These are phyloP conservation scores for Tanypteryx hageni DNA, from an alignment of 2,888 invertebrate species.

Conservation along the genomic window DNA sequence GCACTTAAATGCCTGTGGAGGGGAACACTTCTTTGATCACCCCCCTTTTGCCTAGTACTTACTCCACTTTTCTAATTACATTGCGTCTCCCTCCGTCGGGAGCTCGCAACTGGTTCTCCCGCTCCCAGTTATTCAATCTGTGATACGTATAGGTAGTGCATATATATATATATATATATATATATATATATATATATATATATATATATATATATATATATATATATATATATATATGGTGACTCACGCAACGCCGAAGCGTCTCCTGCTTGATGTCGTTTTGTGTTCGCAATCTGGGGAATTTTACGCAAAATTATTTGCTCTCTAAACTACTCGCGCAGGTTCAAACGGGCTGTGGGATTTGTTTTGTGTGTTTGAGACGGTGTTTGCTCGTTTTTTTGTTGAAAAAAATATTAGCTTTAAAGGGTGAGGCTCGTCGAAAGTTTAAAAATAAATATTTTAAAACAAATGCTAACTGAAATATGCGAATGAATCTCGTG, in stretches of 20 bases:
- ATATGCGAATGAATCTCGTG: background rate
- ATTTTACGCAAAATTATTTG: conserved; percentile 53
- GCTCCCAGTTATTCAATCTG: conserved; percentile 43
- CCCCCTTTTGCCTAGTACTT: background rate
- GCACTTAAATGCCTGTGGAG: background rate
- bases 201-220: conserved; percentile 49
- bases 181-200: conserved; percentile 39
- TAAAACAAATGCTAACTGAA: background rate
- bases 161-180: background rate
- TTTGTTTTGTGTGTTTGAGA: conserved; percentile 19
- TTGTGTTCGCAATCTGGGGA: conserved; percentile 32
- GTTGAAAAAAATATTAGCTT: background rate
- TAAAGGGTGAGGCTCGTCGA: background rate
- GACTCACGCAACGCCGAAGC: conserved; percentile 38
- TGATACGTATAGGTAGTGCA: conserved; percentile 18
- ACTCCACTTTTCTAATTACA: conserved; percentile 32
- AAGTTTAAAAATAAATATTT: background rate
- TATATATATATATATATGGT: conserved; percentile 47
- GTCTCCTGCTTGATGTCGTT: background rate
- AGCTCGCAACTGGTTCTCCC: background rate
- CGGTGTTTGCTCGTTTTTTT: background rate
- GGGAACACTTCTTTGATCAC: background rate
- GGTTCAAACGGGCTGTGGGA: background rate
- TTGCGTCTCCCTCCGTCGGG: background rate
- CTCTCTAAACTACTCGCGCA: conserved; percentile 15